A percentile compares a stretch with the other conserved stretches of the same genome.
Conservation (phyloP, 2,113 vertebrate species). For the Murina feae region DNA sequence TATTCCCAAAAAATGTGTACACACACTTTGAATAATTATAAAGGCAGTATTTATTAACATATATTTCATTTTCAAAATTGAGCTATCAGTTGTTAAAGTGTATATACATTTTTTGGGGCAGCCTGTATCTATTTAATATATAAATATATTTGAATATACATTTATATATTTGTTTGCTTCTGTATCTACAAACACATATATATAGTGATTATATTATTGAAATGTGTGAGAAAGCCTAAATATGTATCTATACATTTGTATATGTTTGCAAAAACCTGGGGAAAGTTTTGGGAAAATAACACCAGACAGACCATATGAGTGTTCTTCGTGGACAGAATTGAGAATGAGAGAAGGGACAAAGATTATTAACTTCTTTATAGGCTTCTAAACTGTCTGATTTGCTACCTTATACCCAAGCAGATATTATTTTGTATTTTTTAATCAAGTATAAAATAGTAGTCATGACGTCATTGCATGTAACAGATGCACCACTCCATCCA, state of each 20-base stretch:
- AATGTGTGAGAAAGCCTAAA: neutral
- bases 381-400: neutral
- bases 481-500: rapidly evolving
- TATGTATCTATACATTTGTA: neutral
- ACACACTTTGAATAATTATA: too few species aligned
- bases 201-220: neutral
- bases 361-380: neutral
- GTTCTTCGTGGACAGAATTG: neutral
- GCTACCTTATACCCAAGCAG: neutral
- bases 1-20: too few species aligned
- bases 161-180: neutral
- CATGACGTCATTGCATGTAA: rapidly evolving
- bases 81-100: too few species aligned
- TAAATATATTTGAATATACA: too few species aligned
- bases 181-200: neutral
- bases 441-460: neutral
- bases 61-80: too few species aligned
- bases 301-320: neutral
- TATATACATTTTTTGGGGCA: too few species aligned
- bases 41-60: too few species aligned
- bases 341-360: neutral
- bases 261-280: neutral
- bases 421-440: neutral
- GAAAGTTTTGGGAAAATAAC: neutral
- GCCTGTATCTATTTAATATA: too few species aligned